Evolutionary conservation across 92 coral and sea anemone genomes (phyloP), one percentile per base, ranked within the genome.

Genomic region (Paragorgia papillata): DNA sequence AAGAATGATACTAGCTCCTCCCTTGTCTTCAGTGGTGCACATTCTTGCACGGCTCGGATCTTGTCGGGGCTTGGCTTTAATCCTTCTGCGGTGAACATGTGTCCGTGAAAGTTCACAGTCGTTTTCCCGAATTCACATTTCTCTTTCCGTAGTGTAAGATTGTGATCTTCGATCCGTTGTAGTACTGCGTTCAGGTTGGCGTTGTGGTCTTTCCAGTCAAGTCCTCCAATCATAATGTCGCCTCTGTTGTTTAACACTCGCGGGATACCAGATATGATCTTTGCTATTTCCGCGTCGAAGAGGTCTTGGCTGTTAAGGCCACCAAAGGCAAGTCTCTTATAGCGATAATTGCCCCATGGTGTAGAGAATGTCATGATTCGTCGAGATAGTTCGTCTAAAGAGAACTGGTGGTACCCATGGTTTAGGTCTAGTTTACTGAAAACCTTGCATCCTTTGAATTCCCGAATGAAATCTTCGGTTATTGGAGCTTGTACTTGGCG

Each of bases 281-380:
- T 60, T 21, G 76, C 64, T 57, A 86, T 82, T 43, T 82, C 82
- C 20, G 84, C 69, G 32, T 82, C 90, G 32, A 86, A 86, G 18
- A 83, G 70, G 24, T 86, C 87, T 64, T 86, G 87, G 66, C 86
- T 81, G 79, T 81, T 85, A 6, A 85, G 20, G 21, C 86, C 56
- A 2, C 86, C 86, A 57, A 85, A 80, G 1, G 89, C 89, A 0
- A 85, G 43, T 1, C 82, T 64, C 66, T 80, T 73, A 82, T 85
- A 85, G 66, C 85, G 68, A 60, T 74, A 85, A 26, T 85, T 85
- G 31, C 89, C 86, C 82, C 85, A 85, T 13, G 79, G 86, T 20
- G 71, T 80, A 37, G 86, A 63, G 82, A 80, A 85, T 6, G 85
- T 64, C 85, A 80, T 85, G 33, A 65, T 59, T 27, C 48, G 54